Evolutionary conservation across 2,888 invertebrate genomes (phyloP).

Genomic region (Drosophila falleni): DNA sequence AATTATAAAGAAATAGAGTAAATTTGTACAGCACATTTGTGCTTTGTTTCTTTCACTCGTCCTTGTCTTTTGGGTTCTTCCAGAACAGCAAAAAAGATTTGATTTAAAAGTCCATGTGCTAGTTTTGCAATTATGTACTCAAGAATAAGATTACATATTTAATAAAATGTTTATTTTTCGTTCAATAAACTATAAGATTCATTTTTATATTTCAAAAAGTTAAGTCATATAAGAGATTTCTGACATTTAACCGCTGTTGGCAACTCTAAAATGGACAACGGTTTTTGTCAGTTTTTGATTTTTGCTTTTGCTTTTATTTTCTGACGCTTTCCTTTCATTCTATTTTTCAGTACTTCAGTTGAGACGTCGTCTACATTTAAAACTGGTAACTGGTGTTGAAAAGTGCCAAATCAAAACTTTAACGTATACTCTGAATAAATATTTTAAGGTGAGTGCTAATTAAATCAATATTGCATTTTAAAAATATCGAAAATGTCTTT

Average conservation of each 20-base stretch:
- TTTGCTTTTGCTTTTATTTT: background rate
- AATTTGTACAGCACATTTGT: background rate
- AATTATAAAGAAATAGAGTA: background rate
- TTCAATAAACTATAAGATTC: no score
- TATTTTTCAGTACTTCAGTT: background rate
- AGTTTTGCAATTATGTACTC: background rate
- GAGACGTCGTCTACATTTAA: background rate
- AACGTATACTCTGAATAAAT: background rate
- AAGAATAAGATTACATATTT: no score
- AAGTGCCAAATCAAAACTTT: background rate
- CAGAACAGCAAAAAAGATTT: background rate
- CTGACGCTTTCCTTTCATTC: background rate
- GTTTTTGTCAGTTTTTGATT: background rate
- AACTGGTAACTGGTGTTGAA: background rate
- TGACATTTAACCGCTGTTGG: no score
- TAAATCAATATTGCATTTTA: background rate
- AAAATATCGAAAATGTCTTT: no score
- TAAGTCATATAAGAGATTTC: no score
- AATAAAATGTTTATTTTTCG: no score
- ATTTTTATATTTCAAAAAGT: no score
- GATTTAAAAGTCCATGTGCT: background rate
- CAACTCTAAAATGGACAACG: background rate
- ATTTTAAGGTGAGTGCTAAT: background rate
- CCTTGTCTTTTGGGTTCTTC: background rate
- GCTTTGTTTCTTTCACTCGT: background rate